Percentiles rank a stretch among this genome's conserved stretches.
These are phyloP conservation scores for Pristionchus arcanus DNA, from an alignment of 2,888 invertebrate species.

Conservation along the genomic window DNA sequence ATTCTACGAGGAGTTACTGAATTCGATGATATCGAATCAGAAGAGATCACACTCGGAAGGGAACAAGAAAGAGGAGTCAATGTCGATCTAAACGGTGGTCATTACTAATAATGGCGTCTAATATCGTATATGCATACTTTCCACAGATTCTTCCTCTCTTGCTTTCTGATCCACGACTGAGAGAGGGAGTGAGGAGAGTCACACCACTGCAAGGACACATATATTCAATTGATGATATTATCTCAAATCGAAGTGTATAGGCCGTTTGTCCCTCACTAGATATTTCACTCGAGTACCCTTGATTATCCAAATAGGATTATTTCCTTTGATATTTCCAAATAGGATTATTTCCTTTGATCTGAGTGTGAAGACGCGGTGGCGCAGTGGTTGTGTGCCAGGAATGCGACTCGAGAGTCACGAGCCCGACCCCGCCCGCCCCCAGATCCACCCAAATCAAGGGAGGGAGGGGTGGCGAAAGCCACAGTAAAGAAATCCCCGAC, in stretches of 20 bases:
- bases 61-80: neutral
- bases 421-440: no score
- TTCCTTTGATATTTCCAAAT: no score
- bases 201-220: neutral
- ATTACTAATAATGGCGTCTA: neutral
- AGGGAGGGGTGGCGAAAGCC: no score
- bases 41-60: neutral
- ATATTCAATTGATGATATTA: neutral
- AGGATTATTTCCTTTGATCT: no score
- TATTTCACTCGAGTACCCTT: neutral
- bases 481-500: no score
- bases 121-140: neutral
- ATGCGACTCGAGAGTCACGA: no score
- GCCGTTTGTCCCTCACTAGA: neutral
- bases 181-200: slow-evolving; percentile 29
- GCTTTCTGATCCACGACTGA: neutral
- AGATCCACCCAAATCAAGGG: no score
- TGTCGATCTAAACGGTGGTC: neutral
- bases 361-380: no score
- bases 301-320: no score
- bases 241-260: neutral
- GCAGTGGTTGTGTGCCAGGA: no score
- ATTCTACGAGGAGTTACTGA: neutral
- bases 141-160: neutral
- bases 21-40: neutral